Conservation (phyloP, 2,888 invertebrate genomes). For the Glyphotaelius pellucidus region DNA sequence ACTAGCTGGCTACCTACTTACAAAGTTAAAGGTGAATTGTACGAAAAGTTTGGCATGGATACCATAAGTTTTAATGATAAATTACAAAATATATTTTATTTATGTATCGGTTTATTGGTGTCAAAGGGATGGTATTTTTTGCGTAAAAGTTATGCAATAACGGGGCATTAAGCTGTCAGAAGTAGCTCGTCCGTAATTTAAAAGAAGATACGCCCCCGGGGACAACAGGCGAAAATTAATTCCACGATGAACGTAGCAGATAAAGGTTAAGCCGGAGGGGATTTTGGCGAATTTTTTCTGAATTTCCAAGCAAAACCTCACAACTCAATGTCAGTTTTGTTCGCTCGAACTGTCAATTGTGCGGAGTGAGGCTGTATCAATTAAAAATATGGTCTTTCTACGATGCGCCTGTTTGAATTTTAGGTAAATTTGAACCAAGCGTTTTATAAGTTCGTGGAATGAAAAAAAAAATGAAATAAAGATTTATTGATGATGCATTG, state of each 20-base stretch:
- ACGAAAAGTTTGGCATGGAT: not conserved
- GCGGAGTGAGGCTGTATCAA: conserved; percentile 18
- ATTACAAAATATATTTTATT: not conserved
- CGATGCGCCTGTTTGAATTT: not conserved
- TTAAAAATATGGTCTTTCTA: not conserved
- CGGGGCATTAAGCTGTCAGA: not conserved
- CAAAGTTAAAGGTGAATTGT: too few species aligned
- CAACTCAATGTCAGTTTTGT: conserved; percentile 34
- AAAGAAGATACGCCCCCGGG: not conserved
- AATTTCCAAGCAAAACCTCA: conserved; percentile 32
- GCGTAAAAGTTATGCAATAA: not conserved
- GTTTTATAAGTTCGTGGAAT: not conserved
- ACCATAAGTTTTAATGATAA: not conserved
- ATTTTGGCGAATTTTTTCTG: not conserved
- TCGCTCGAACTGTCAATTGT: conserved; percentile 32
- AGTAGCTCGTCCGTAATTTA: not conserved
- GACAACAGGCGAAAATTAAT: conserved; percentile 23
- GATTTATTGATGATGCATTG: too few species aligned
- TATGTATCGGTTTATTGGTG: not conserved
- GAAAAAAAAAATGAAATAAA: too few species aligned
- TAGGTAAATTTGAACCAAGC: not conserved
- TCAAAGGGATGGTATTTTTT: not conserved
- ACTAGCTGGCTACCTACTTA: too few species aligned
- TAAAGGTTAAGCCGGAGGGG: not conserved
- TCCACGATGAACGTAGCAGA: conserved; percentile 15